phyloP scores from a whole-genome alignment of 2,113 vertebrate genomes.

The Sapajus apella region DNA sequence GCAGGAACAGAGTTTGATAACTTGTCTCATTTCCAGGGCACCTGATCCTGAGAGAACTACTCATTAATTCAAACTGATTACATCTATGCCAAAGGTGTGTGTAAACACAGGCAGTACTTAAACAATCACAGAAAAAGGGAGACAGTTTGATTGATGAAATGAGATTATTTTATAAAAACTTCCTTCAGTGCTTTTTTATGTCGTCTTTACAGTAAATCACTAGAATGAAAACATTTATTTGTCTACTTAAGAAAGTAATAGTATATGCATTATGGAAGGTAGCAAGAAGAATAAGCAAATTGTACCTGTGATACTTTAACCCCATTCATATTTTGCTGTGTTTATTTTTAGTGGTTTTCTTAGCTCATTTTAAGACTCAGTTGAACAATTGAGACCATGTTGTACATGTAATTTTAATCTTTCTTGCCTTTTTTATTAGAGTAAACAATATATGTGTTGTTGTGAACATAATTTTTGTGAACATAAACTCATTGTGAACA shows the following conservation, averaged over 20 bases:
- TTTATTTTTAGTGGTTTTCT: slow-evolving; percentile 16
- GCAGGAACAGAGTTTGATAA: neutral
- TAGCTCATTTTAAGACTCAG: neutral
- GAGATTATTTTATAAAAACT: neutral
- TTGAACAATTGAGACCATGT: neutral
- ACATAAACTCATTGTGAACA: too few relatives aligned
- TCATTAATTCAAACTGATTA: neutral
- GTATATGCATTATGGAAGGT: neutral
- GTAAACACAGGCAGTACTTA: neutral
- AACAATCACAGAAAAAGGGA: neutral
- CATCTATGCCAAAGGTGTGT: neutral
- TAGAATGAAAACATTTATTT: neutral
- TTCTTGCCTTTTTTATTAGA: slow-evolving; percentile 33
- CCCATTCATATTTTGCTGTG: neutral
- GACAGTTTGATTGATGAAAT: neutral
- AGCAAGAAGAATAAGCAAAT: slow-evolving; percentile 19
- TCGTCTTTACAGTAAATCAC: neutral
- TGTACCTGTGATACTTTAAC: neutral
- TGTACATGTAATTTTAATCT: neutral
- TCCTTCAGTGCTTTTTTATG: neutral
- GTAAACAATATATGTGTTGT: neutral
- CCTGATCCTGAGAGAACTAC: neutral
- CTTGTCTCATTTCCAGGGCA: neutral
- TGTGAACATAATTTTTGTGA: neutral
- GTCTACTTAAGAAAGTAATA: neutral